Evolutionary conservation across 2,888 invertebrate genomes (phyloP), one percentile per base, ranked within the genome.

Genomic region (Dryobota labecula): DNA sequence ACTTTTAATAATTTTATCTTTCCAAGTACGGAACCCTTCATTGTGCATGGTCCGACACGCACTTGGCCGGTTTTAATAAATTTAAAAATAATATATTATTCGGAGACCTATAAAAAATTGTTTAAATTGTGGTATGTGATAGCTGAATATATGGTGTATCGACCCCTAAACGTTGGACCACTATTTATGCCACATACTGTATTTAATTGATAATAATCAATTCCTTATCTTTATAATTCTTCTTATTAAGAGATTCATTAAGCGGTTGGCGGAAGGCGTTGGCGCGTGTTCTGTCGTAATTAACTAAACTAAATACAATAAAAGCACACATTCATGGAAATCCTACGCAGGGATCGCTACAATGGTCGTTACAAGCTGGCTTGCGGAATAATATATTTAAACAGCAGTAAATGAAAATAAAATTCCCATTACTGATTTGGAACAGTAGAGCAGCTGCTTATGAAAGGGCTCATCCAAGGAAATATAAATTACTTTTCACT

Each of bases 281-380:
- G 86, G 90, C 84, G 89, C 83, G 68, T 87, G 83, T 86, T 85
- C 78, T 78, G 76, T 78, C 86, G 86, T 91, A 92, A 92, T 92
- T 92, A 92, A 91, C 86, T 87, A 82, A 88, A 88, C 86, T 78
- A 82, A 79, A 71, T 80, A 78, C 84, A 90, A 89, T 84, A 87
- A 88, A 86, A 85, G 74, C 82, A 89, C 64, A 73, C 24, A 73
- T 60, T 49, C 73, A 83, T 81, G 71, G 69, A 73, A 76, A 72
- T 81, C 89, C 87, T 84, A 88, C 89, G 87, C 88, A 83, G 5
- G 51, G n/a, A 60, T 65, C 36, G 70, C 76, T 60, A 81, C 80
- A 82, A 68, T 84, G 73, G 66, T 65, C 78, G 61, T 66, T 72
- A 76, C 49, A 38, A 47, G 38, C 24, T 30, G 2, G 24, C 30